These are phyloP conservation scores for Lutjanus argentimaculatus DNA, from an alignment of 2,797 vertebrate genomes.

Conservation along the genomic window DNA sequence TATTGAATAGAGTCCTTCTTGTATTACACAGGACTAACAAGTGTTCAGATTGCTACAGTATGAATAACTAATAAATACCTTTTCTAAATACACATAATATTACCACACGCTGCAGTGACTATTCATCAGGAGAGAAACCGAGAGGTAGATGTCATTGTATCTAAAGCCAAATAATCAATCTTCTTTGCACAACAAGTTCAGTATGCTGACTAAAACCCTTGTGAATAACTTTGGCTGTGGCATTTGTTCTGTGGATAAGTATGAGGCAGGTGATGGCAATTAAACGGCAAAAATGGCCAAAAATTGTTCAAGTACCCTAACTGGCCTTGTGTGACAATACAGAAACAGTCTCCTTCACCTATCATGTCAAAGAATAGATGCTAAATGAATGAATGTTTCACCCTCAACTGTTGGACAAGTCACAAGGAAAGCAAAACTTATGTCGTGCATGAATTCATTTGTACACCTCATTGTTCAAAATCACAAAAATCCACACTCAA, in stretches of 20 bases:
- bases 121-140: background rate
- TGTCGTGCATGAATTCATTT: slow-evolving; percentile 37
- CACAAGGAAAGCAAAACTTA: slow-evolving; percentile 17
- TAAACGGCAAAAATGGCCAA: background rate
- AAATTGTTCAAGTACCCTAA: background rate
- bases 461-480: slow-evolving; percentile 8
- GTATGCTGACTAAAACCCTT: background rate
- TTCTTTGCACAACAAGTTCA: background rate
- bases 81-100: slow-evolving; percentile 37
- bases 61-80: slow-evolving; percentile 30
- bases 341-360: background rate
- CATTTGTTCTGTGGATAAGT: slow-evolving; percentile 2
- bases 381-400: slow-evolving; percentile 10
- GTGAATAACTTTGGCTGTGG: background rate
- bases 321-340: background rate
- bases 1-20: slow-evolving; percentile 22
- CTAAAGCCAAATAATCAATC: slow-evolving; percentile 7
- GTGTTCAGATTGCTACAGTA: slow-evolving; percentile 27
- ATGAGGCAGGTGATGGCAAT: background rate
- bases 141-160: slow-evolving; percentile 6
- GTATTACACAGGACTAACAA: slow-evolving; percentile 31
- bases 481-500: slow-evolving; percentile 54
- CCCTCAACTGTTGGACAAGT: background rate
- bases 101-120: slow-evolving; percentile 7
- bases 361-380: background rate